These are phyloP conservation scores for Orchesella cincta DNA, from an alignment of 1,140 invertebrate species.

Conservation along the genomic window DNA sequence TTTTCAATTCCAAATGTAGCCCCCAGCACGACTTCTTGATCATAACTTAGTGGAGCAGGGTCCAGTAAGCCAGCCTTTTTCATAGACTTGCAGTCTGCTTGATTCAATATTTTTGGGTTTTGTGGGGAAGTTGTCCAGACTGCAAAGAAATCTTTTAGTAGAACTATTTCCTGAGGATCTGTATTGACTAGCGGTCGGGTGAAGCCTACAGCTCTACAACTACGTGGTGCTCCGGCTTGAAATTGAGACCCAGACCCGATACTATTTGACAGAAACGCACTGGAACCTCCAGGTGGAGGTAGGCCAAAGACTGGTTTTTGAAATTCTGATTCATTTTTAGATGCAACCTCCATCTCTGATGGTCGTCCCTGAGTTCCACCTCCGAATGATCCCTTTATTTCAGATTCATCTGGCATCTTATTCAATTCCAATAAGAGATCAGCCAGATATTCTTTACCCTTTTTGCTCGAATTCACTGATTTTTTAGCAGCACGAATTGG, in stretches of 20 bases:
- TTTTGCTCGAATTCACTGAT: neutral
- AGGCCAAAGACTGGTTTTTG: neutral
- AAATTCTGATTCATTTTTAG: neutral
- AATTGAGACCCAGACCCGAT: too few species aligned
- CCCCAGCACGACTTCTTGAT: neutral
- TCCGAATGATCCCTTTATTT: neutral
- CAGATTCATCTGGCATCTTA: too few species aligned
- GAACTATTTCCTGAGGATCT: neutral
- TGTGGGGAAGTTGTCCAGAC: neutral
- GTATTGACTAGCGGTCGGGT: too few species aligned
- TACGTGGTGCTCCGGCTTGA: too few species aligned
- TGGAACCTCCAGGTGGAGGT: neutral
- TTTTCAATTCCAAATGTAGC: neutral
- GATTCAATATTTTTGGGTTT: neutral
- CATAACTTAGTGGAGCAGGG: neutral
- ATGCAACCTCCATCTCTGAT: neutral
- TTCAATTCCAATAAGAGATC: too few species aligned
- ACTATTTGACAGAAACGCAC: too few species aligned
- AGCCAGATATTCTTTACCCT: too few species aligned
- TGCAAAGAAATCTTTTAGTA: neutral
- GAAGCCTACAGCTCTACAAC: too few species aligned
- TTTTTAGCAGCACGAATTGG: too few species aligned
- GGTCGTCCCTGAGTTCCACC: neutral
- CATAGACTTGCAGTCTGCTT: neutral
- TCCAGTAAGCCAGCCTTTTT: too few species aligned